phyloP scores from a whole-genome alignment of 2,113 vertebrate species.

The Synchiropus splendidus region DNA sequence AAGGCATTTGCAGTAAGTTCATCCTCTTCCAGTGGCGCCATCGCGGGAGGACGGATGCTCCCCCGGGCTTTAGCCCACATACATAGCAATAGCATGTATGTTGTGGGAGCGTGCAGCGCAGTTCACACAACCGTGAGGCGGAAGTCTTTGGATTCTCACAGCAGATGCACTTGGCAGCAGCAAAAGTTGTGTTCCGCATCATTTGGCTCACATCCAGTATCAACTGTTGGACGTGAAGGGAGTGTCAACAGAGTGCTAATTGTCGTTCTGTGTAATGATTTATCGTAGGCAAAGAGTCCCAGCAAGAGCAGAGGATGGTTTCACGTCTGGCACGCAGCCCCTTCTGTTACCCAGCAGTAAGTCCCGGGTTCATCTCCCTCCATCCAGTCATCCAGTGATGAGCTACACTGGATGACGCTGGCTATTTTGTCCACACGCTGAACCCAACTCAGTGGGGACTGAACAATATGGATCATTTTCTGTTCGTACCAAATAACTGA shows the following conservation, averaged over 20 bases:
- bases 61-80: slow-evolving; percentile 21
- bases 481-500: too few species aligned
- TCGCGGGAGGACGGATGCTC: slow-evolving; percentile 41
- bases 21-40: slow-evolving; percentile 25
- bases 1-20: slow-evolving; percentile 42
- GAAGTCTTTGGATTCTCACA: slow-evolving; percentile 1
- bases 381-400: too few species aligned
- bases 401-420: too few species aligned
- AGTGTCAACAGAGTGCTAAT: slow-evolving; percentile 60
- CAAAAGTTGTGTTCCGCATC: slow-evolving; percentile 42
- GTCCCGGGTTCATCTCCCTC: too few species aligned
- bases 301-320: slow-evolving; percentile 43
- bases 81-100: too few species aligned
- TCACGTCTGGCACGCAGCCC: slow-evolving; percentile 36
- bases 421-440: too few species aligned
- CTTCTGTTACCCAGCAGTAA: too few species aligned
- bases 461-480: too few species aligned
- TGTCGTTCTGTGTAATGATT: slow-evolving; percentile 49
- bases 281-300: slow-evolving; percentile 44
- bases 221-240: slow-evolving; percentile 47
- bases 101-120: too few species aligned
- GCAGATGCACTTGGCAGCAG: slow-evolving; percentile 59
- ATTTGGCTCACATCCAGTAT: slow-evolving; percentile 54
- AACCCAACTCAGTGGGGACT: too few species aligned
- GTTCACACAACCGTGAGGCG: too few species aligned